Percentiles rank a stretch among this genome's conserved stretches.
These are phyloP conservation scores for Paraescarpia echinospica DNA, from an alignment of 1,140 invertebrate species.

Conservation along the genomic window DNA sequence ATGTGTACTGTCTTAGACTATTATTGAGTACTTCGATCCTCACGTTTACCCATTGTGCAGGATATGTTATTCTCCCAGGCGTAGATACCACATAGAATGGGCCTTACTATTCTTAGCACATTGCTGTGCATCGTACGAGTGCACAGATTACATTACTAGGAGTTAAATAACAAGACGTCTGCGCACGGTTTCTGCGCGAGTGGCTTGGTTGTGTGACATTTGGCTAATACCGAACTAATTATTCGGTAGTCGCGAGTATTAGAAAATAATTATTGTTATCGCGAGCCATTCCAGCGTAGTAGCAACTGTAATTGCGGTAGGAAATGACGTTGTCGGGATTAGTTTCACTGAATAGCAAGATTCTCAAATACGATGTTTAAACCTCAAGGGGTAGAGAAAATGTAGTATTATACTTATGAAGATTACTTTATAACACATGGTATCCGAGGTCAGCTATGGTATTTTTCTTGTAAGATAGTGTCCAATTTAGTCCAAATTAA, in stretches of 20 bases:
- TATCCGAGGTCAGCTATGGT: not conserved
- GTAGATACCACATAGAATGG: no score
- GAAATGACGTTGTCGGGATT: not conserved
- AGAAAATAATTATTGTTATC: not conserved
- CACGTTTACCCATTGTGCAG: no score
- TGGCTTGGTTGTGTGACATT: not conserved
- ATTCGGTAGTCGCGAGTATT: not conserved
- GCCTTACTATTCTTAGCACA: no score
- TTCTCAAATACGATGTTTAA: not conserved
- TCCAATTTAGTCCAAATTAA: not conserved
- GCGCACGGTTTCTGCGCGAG: not conserved
- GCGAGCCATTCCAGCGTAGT: no score
- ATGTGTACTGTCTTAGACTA: no score
- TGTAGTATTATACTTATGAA: not conserved
- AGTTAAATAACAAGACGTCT: not conserved
- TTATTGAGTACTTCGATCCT: no score
- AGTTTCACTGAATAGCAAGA: not conserved
- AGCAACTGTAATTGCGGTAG: not conserved
- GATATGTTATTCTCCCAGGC: no score
- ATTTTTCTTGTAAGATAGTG: not conserved
- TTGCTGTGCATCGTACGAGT: no score
- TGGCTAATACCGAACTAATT: not conserved
- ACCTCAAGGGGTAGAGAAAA: not conserved
- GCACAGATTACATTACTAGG: not conserved
- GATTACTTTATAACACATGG: not conserved